These are phyloP conservation scores for Excalfactoria chinensis DNA, from an alignment of 2,113 vertebrate genomes.

Conservation along the genomic window DNA sequence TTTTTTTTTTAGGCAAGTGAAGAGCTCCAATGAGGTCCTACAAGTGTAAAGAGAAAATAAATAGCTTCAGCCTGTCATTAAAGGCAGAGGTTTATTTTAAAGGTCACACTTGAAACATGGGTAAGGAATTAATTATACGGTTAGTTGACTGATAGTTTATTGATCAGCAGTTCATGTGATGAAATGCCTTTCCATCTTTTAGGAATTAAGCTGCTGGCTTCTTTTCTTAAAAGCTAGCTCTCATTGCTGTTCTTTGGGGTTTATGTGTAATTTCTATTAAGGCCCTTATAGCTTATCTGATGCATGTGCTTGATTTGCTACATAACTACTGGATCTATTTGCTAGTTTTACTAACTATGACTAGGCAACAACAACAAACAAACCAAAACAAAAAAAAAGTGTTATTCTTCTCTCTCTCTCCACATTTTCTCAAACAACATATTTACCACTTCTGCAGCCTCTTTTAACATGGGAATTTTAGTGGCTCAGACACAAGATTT, in stretches of 20 bases:
- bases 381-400: neutral
- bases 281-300: neutral
- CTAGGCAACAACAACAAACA: neutral
- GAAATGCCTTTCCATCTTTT: neutral
- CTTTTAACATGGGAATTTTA: neutral
- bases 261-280: neutral
- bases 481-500: neutral
- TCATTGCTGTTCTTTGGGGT: neutral
- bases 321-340: neutral
- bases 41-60: neutral
- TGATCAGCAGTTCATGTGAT: fast-evolving
- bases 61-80: neutral
- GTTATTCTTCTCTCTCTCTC: neutral
- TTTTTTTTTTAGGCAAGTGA: neutral
- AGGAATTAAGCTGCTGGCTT: neutral
- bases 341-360: neutral
- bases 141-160: neutral
- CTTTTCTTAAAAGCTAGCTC: neutral
- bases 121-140: fast-evolving
- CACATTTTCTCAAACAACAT: neutral
- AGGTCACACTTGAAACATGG: neutral
- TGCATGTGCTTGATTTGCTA: neutral
- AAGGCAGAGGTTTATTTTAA: neutral
- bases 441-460: neutral
- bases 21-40: neutral